These are phyloP conservation scores for Scaptomyza tumidula DNA, from an alignment of 2,888 invertebrate genomes.

Conservation along the genomic window DNA sequence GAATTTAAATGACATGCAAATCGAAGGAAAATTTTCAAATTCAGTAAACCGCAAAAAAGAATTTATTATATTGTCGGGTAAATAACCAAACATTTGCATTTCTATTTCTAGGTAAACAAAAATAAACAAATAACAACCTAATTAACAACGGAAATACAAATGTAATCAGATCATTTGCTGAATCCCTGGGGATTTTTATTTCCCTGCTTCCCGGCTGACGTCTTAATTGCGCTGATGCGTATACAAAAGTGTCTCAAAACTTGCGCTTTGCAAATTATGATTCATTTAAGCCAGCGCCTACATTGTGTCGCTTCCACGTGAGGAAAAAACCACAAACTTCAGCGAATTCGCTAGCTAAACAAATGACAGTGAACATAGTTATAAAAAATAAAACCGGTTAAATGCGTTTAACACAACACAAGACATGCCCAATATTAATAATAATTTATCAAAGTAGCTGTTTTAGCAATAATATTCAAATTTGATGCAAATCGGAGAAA, in stretches of 20 bases:
- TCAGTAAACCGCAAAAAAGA: background rate
- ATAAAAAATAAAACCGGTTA: conserved; percentile 53
- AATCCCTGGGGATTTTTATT: conserved; percentile 43
- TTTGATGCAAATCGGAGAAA: conserved; percentile 49
- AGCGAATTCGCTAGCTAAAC: conserved; percentile 12
- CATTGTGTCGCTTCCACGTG: conserved; percentile 33
- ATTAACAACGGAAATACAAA: conserved; percentile 43
- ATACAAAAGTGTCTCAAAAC: conserved; percentile 14
- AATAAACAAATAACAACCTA: background rate
- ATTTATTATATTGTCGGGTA: conserved; percentile 1
- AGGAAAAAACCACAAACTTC: conserved; percentile 29
- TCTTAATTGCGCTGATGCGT: conserved; percentile 36
- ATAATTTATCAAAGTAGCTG: conserved; percentile 10
- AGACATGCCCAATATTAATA: conserved; percentile 4
- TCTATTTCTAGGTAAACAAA: conserved; percentile 7
- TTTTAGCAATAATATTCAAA: conserved; percentile 4
- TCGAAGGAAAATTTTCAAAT: background rate
- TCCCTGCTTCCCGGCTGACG: conserved; percentile 1
- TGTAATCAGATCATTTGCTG: conserved; percentile 23
- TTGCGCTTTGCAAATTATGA: conserved; percentile 38
- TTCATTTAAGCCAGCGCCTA: conserved; percentile 33
- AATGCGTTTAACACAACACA: conserved; percentile 17
- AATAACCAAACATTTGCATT: conserved; percentile 5
- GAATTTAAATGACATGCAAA: conserved; percentile 19
- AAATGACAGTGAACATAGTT: conserved; percentile 18